Base-by-base conservation (phyloP, 2,888 invertebrate genomes). In the Anaspis maculata region DNA sequence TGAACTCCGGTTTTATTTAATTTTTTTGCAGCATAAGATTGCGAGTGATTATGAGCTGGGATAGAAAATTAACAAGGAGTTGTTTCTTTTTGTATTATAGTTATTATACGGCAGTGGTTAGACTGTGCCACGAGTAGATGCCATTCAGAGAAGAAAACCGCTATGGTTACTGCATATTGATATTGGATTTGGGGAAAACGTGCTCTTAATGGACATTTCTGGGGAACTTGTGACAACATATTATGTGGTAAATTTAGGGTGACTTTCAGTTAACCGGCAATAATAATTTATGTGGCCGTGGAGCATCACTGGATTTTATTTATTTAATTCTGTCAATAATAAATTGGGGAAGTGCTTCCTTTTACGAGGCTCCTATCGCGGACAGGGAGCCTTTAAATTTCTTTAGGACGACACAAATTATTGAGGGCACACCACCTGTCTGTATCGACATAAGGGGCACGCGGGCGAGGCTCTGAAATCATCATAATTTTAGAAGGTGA, bases 121-220 rank as follows among this genome's bases (percentile, higher is more conserved):
- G n/a, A n/a, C n/a, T n/a, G n/a, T n/a, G n/a, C n/a, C n/a, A n/a
- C n/a, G n/a, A n/a, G n/a, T n/a, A n/a, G n/a, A n/a, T 21, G 36
- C 40, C 38, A 34, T 43, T 41, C 38, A 42, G 27, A 29, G 40
- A 26, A 38, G 39, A 40, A 45, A 39, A n/a, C n/a, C n/a, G n/a
- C n/a, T n/a, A n/a, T n/a, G n/a, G n/a, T n/a, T 38, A 45, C 38
- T 44, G 45, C 42, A 46, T 46, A 48, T 48, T 43, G 46, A 45
- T 48, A 46, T 49, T 48, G 42, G 45, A 45, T 46, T 47, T 46
- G 34, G 32, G 42, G 36, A 24, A 39, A 47, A 47, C 39, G 44
- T 49, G 43, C 42, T 44, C 46, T 49, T 45, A 45, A 46, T 49
- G 36, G 42, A 42, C 41, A 42, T 34, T 44, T 44, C 30, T 41